phyloP scores from a whole-genome alignment of 92 coral and sea anemone genomes.

The Pocillopora grandis region DNA sequence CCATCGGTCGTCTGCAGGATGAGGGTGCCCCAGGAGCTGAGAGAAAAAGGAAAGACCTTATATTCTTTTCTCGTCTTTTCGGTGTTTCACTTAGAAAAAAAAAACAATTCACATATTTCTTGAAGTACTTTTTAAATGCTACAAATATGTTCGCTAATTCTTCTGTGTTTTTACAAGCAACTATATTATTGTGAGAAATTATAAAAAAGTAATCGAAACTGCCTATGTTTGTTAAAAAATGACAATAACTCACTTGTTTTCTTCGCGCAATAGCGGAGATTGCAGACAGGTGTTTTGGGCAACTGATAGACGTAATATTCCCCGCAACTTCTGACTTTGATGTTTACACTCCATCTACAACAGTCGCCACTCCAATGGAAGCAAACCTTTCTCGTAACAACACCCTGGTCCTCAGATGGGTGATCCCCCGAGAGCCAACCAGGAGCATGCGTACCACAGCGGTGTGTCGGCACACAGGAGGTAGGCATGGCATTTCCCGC shows the following conservation, averaged over 20 bases:
- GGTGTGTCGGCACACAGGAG: constrained; percentile 23
- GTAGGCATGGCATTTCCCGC: constrained; percentile 48
- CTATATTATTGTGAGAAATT: too few relatives aligned
- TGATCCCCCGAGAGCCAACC: constrained; percentile 40
- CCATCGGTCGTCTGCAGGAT: constrained; percentile 66
- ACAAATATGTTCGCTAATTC: too few relatives aligned
- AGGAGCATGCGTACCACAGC: constrained; percentile 49
- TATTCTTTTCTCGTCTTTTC: background rate
- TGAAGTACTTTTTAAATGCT: background rate
- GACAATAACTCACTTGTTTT: constrained; percentile 9
- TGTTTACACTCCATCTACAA: constrained; percentile 23
- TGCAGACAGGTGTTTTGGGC: constrained; percentile 23
- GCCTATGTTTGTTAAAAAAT: too few relatives aligned
- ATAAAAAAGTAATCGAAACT: too few relatives aligned
- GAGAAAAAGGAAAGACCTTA: background rate
- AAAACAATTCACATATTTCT: background rate
- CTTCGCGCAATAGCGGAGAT: constrained; percentile 37
- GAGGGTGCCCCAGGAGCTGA: constrained; percentile 37
- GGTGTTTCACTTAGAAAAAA: too few relatives aligned
- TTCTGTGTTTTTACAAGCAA: too few relatives aligned
- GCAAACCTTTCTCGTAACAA: constrained; percentile 34
- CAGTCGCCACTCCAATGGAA: constrained; percentile 20
- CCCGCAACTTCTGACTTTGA: constrained; percentile 39
- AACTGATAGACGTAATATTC: constrained; percentile 32
- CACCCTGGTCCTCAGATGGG: constrained; percentile 35